Evolutionary conservation across 2,113 vertebrate species (phyloP).

Genomic region (Cochlearius cochlearius): DNA sequence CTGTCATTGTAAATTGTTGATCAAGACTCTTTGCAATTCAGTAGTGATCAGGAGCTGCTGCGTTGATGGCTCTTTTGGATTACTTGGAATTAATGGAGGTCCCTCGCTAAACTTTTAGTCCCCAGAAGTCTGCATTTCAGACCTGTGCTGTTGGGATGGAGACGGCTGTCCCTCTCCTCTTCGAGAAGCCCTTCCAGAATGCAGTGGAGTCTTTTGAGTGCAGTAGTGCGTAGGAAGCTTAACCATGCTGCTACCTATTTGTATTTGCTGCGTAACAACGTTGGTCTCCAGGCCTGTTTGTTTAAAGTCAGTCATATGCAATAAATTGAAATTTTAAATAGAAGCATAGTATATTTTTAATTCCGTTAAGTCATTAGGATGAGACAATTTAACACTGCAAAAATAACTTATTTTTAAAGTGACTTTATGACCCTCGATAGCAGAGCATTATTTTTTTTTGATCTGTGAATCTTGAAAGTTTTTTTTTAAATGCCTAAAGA

Average conservation of each 20-base stretch:
- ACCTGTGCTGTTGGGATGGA: not conserved
- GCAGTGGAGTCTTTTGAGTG: not conserved
- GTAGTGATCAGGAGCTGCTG: not conserved
- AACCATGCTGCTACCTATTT: not conserved
- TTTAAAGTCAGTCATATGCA: not conserved
- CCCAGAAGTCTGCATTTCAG: not conserved
- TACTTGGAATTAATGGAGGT: not conserved
- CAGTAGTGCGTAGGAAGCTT: not conserved
- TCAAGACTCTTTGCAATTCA: not conserved
- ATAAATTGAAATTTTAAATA: not conserved
- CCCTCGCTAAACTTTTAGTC: not conserved
- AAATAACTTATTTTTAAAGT: not conserved
- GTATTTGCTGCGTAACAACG: not conserved
- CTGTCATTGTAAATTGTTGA: not conserved
- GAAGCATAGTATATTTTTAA: not conserved
- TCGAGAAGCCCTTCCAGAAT: not conserved
- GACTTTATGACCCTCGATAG: not conserved
- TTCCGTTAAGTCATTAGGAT: not conserved
- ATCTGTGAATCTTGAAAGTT: not conserved
- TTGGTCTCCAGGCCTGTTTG: not conserved
- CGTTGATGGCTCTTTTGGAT: not conserved
- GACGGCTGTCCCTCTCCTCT: not conserved
- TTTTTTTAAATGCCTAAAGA: not conserved
- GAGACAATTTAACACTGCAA: not conserved
- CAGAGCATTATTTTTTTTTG: constrained; percentile 18